These are phyloP conservation scores for Ciconia boyciana DNA, from an alignment of 2,113 vertebrate species.

Conservation along the genomic window DNA sequence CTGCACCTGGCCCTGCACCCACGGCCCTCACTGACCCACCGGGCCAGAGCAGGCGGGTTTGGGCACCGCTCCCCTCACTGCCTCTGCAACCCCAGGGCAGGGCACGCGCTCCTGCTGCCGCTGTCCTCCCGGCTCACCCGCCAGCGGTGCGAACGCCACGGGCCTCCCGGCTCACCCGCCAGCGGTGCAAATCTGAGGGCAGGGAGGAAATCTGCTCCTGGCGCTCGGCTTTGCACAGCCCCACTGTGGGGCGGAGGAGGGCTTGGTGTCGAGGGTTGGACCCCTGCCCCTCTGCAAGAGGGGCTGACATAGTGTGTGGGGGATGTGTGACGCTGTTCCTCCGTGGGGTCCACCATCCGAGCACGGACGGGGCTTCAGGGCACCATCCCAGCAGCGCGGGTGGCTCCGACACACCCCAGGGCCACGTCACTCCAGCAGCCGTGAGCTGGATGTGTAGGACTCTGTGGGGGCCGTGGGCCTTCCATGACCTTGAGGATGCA, in stretches of 20 bases:
- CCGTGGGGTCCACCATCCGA: not conserved
- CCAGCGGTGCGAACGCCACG: rapidly evolving
- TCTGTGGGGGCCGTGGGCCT: rapidly evolving
- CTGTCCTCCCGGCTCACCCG: not conserved
- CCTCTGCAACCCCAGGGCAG: no score
- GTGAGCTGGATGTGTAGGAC: not conserved
- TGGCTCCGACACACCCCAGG: no score
- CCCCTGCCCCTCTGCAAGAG: not conserved
- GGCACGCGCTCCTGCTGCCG: not conserved
- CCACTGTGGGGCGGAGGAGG: not conserved
- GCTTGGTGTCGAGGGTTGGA: not conserved
- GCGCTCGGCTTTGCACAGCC: not conserved
- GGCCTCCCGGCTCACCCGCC: not conserved
- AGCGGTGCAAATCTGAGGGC: not conserved
- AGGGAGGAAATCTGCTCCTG: not conserved
- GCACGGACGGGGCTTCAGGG: not conserved
- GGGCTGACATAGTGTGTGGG: not conserved
- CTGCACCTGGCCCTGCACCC: not conserved
- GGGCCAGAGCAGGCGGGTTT: not conserved
- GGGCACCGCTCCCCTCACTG: not conserved
- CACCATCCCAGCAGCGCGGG: not conserved
- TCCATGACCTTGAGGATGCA: not conserved
- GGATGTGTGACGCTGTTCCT: no score
- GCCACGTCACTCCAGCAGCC: not conserved
- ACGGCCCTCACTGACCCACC: rapidly evolving